Evolutionary conservation across 2,113 vertebrate species (phyloP).

Genomic region (Zapus hudsonius): DNA sequence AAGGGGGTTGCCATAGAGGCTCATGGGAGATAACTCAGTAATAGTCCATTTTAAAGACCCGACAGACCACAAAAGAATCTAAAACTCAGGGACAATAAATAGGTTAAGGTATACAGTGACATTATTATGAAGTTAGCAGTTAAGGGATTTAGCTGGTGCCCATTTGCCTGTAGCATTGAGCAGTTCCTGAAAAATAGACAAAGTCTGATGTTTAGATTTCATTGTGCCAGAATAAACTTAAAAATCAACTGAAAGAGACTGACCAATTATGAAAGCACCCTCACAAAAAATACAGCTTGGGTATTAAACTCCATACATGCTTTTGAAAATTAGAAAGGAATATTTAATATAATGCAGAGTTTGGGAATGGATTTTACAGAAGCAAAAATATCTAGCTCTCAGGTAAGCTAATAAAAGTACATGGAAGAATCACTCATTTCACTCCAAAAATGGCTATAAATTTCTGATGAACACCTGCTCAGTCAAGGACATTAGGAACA

Average conservation of each 20-base stretch:
- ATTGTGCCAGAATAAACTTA: constrained; percentile 68
- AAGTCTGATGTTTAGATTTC: constrained; percentile 72
- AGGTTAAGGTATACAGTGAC: constrained; percentile 40
- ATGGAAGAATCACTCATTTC: background rate
- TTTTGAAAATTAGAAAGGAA: background rate
- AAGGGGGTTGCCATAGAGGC: background rate
- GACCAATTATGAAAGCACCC: constrained; percentile 11
- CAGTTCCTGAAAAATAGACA: constrained; percentile 50
- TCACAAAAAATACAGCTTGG: constrained; percentile 16
- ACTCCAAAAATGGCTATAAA: background rate
- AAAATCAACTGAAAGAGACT: constrained; percentile 58
- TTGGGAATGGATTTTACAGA: background rate
- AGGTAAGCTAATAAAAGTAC: background rate
- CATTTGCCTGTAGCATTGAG: constrained; percentile 37
- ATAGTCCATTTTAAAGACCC: constrained; percentile 26
- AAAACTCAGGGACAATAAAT: background rate
- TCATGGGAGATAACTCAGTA: background rate
- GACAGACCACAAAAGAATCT: background rate
- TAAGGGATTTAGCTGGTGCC: constrained; percentile 49
- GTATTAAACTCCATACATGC: background rate
- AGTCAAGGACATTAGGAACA: background rate
- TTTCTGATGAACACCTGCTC: background rate
- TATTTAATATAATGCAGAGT: background rate
- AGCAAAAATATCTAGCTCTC: background rate
- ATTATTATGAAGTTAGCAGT: constrained; percentile 61